Evolutionary conservation across 2,888 invertebrate species (phyloP), one percentile per base, ranked within the genome.

Genomic region (Himalopsyche anomala): DNA sequence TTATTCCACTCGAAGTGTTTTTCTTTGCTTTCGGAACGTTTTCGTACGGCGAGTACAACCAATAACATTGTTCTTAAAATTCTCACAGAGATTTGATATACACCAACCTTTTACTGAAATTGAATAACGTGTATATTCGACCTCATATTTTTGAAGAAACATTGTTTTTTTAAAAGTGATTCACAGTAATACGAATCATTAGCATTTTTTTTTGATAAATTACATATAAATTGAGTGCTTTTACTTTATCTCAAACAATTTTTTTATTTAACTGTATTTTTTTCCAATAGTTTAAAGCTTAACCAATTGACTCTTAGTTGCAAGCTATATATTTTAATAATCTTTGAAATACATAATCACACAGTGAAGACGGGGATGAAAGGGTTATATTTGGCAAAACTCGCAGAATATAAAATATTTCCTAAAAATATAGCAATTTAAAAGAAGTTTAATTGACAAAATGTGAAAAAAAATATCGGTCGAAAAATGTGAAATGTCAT

Each of bases 101-200:
- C n/a, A 62, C 62, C 62, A 28, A 62, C n/a, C 62, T 62, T 62
- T 62, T 62, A 62, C 62, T 62, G n/a, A 62, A 62, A 62, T 62
- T 28, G 19, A 62, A 28, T 9, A 19, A 19, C 62, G 19, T 62
- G 19, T 62, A 62, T 62, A 62, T 19, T 28, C n/a, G 62, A 62
- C 62, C 62, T 62, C 62, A 62, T 62, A 62, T 62, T 62, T 62
- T 62, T 62, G 6, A 28, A 8, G 8, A 62, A 62, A 62, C 62
- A 11, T 8, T 62, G 62, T 62, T 62, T 62, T 62, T 28, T 19
- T 62, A 5, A 62, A 19, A 62, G 62, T 8, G 62, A 19, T 62
- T 62, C 19, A 11, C 28, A 19, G 28, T 62, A 19, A 19, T 62
- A 62, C 19, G 62, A 62, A 62, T 62, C 28, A 62, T 62, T 62